These are phyloP conservation scores for Hirtodrosophila trivittata DNA, from an alignment of 2,888 invertebrate species.

Conservation along the genomic window DNA sequence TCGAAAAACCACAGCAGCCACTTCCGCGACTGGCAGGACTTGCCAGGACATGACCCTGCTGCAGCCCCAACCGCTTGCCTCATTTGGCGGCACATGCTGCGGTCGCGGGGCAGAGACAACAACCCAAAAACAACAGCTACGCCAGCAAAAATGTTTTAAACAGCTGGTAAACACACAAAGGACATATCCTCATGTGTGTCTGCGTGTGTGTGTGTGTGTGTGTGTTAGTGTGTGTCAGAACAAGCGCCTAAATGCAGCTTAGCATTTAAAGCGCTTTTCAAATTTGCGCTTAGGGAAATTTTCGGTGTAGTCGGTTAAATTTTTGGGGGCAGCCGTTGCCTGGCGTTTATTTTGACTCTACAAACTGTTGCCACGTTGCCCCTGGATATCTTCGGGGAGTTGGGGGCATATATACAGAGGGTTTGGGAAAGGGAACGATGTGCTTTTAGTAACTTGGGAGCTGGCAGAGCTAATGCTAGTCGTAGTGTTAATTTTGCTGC, in stretches of 20 bases:
- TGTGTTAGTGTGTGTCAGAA: conserved; percentile 26
- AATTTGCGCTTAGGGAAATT: conserved; percentile 54
- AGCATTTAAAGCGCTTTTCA: conserved; percentile 69
- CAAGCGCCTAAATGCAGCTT: conserved; percentile 70
- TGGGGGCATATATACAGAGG: not conserved
- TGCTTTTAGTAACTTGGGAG: conserved; percentile 26
- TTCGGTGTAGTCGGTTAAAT: conserved; percentile 35
- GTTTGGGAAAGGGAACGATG: not conserved
- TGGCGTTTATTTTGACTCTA: conserved; percentile 60
- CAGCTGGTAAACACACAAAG: conserved; percentile 68
- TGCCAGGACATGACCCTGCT: conserved; percentile 29
- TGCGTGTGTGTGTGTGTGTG: conserved; percentile 2
- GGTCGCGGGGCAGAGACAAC: conserved; percentile 27
- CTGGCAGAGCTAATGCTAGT: conserved; percentile 35
- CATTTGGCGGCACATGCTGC: conserved; percentile 35
- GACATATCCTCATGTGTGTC: conserved; percentile 20
- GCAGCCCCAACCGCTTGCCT: conserved; percentile 18
- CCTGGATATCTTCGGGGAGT: conserved; percentile 26
- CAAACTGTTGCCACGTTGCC: conserved; percentile 49
- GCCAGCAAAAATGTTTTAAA: conserved; percentile 67
- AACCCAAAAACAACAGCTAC: conserved; percentile 26
- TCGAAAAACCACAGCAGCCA: conserved; percentile 60
- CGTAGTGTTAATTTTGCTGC: conserved; percentile 63
- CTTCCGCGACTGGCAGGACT: conserved; percentile 60
- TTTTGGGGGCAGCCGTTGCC: conserved; percentile 39